These are phyloP conservation scores for Drosophila silvestris DNA, from an alignment of 2,888 invertebrate genomes.

Conservation along the genomic window DNA sequence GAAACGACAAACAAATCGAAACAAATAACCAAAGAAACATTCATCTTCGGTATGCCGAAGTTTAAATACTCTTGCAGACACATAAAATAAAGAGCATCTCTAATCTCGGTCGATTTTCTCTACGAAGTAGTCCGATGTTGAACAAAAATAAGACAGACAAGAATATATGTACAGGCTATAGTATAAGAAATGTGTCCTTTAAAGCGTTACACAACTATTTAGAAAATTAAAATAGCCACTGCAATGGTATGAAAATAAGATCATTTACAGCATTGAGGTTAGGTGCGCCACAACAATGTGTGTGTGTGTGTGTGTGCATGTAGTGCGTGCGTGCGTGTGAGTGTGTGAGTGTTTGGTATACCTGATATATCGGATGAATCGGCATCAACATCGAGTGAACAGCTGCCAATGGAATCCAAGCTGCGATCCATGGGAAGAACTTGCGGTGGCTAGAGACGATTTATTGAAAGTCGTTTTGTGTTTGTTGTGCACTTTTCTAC, in stretches of 20 bases:
- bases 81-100: neutral
- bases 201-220: neutral
- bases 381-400: conserved; percentile 93
- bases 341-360: conserved; percentile 82
- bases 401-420: conserved; percentile 94
- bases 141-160: neutral
- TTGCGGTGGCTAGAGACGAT: conserved; percentile 41
- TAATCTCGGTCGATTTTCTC: neutral
- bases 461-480: conserved; percentile 19
- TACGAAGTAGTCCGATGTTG: neutral
- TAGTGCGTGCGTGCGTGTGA: neutral
- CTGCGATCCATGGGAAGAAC: conserved; percentile 89
- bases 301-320: conserved; percentile 3
- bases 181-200: neutral
- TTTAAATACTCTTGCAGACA: conserved; percentile 7
- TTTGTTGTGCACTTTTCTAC: conserved; percentile 28
- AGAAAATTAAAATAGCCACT: neutral
- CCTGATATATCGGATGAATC: conserved; percentile 90
- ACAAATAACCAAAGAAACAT: conserved; percentile 13
- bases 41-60: conserved; percentile 2
- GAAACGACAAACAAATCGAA: conserved; percentile 32
- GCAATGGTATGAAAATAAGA: conserved; percentile 9
- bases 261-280: conserved; percentile 42
- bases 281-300: conserved; percentile 18
- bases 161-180: neutral